Base-by-base conservation (phyloP, 2,888 invertebrate species). In the Pocota personata region DNA sequence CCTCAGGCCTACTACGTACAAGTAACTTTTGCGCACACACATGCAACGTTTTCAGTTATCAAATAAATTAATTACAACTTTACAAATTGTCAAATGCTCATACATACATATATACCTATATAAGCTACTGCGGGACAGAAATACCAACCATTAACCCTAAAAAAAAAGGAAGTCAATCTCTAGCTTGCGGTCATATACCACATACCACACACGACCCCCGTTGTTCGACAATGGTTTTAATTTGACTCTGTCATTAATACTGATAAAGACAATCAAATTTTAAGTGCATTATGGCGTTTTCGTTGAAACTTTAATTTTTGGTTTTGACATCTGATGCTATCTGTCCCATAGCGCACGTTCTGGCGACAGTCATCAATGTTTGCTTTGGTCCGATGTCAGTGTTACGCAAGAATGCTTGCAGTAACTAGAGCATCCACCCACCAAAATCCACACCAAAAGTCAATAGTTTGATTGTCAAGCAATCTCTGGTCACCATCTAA, bases 271-370 rank as follows among this genome's bases (percentile, higher is more conserved):
- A 75, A 79, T 73, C 79, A 72, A 83, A 27, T 43, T 57, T 52
- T 78, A 77, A 83, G 66, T 83, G 82, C 79, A 78, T 73, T 62
- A 73, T 83, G 83, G 66, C 60, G 72, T 73, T 73, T 82, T 43
- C 43, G 35, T 46, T 69, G 6, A 43, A 46, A 30, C 21, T 75
- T 43, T 50, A 8, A 30, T 2, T 43, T 58, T 12, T 43, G 0
- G 43, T 19, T 57, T 78, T 48, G 48, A 46, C 73, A 67, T 43
- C 48, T 67, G 73, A 79, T 83, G 62, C 48, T 73, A 83, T 83
- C 78, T 43, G 3, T 55, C 24, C 37, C 52, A 55, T 58, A 48
- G n/a, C 60, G 72, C 73, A 69, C 55, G 62, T 62, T n/a, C 55
- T 52, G 46, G 35, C 35, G 4, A 35, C 75, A 66, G 32, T 16